phyloP scores from a whole-genome alignment of 2,888 invertebrate genomes.

The Lasioglossum marginatum region DNA sequence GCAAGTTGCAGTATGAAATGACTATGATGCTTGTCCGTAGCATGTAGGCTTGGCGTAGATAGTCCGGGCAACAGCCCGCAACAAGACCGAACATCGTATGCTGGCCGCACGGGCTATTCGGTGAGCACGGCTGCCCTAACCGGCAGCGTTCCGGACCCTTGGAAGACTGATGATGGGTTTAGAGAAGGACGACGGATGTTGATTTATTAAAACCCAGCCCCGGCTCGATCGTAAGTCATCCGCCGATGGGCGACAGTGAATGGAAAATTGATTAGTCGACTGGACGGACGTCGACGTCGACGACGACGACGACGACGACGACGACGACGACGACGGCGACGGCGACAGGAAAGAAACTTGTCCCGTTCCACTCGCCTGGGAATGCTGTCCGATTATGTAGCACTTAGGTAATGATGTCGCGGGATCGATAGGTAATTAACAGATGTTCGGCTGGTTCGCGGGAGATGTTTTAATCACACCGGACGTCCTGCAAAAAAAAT shows the following conservation, averaged over 20 bases:
- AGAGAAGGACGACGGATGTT: slow-evolving; percentile 61
- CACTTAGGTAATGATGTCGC: slow-evolving; percentile 63
- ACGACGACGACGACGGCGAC: background rate
- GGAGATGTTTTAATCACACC: slow-evolving; percentile 43
- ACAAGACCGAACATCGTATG: slow-evolving; percentile 1
- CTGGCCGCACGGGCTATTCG: background rate
- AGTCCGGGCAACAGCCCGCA: slow-evolving; percentile 6
- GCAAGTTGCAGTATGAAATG: background rate
- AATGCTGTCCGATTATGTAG: slow-evolving; percentile 53
- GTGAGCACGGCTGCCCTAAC: background rate
- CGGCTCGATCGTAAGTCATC: slow-evolving; percentile 67
- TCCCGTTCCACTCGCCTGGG: slow-evolving; percentile 14
- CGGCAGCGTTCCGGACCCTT: slow-evolving; percentile 6
- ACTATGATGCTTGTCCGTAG: background rate
- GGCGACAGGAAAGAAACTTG: slow-evolving; percentile 29
- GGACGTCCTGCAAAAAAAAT: slow-evolving; percentile 6
- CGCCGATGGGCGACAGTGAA: slow-evolving; percentile 64
- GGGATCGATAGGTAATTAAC: slow-evolving; percentile 65
- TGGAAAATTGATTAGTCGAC: slow-evolving; percentile 71
- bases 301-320: background rate
- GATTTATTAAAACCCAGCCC: slow-evolving; percentile 71
- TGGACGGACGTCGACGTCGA: background rate
- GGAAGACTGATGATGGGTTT: slow-evolving; percentile 63
- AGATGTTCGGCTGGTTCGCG: slow-evolving; percentile 24
- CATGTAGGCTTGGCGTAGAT: background rate